These are phyloP conservation scores for Alcedo quadribrachys DNA, from an alignment of 2,797 vertebrate genomes.

Conservation along the genomic window DNA sequence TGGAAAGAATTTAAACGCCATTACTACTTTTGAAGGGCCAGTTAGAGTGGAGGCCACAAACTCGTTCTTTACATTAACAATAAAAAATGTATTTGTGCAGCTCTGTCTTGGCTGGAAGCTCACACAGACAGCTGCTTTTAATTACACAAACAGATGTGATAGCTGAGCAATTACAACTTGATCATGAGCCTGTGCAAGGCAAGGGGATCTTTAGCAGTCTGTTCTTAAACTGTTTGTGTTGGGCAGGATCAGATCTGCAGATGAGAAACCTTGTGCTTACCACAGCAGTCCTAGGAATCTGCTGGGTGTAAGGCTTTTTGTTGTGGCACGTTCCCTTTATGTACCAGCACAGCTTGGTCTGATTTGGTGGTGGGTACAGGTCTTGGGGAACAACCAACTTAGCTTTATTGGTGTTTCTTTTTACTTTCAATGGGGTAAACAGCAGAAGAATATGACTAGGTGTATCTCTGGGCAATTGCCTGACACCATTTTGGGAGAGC, in stretches of 20 bases:
- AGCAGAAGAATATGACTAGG: not conserved
- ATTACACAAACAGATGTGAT: conserved; percentile 56
- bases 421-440: not conserved
- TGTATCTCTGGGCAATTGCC: not conserved
- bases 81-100: conserved; percentile 50
- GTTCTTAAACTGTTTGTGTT: not conserved
- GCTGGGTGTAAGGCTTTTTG: not conserved
- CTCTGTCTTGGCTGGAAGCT: conserved; percentile 31
- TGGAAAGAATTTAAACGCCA: conserved; percentile 68
- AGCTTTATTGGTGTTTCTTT: not conserved
- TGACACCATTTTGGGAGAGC: not conserved
- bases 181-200: not conserved
- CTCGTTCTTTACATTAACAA: conserved; percentile 54
- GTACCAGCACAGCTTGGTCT: not conserved
- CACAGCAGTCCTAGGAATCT: not conserved
- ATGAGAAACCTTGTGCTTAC: not conserved
- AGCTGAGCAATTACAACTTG: conserved; percentile 46
- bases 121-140: conserved; percentile 31
- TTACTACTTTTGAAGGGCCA: conserved; percentile 66
- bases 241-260: not conserved
- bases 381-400: not conserved
- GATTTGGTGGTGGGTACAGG: not conserved
- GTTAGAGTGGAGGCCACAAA: conserved; percentile 51
- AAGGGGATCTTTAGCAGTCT: not conserved
- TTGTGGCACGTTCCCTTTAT: not conserved